Evolutionary conservation across 1,140 invertebrate genomes (phyloP).

Genomic region (Metopolophium dirhodum): DNA sequence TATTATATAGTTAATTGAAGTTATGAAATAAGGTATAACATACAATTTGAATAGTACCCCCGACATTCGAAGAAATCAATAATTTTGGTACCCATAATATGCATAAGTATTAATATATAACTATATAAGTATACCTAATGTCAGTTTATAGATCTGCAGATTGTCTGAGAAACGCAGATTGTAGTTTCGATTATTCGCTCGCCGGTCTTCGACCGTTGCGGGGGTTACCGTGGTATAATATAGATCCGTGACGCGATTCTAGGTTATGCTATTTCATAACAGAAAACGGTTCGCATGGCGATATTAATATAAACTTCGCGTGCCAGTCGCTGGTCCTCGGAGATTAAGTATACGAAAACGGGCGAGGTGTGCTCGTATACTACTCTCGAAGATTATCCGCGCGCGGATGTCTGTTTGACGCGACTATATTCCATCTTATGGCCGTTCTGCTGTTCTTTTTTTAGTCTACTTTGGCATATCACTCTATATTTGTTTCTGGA

Average conservation of each 20-base stretch:
- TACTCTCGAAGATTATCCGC: neutral
- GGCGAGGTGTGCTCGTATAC: neutral
- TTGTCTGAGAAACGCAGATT: neutral
- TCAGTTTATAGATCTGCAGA: neutral
- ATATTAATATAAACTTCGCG: neutral
- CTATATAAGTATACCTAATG: no score
- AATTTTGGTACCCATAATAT: neutral
- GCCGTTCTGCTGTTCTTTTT: neutral
- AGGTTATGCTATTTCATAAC: neutral
- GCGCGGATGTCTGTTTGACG: neutral
- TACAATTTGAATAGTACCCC: no score
- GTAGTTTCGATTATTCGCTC: neutral
- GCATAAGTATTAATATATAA: neutral
- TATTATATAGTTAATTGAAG: no score
- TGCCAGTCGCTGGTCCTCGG: neutral
- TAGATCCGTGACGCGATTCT: neutral
- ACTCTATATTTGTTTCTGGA: neutral
- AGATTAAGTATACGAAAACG: neutral
- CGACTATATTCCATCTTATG: neutral
- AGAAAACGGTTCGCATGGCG: neutral
- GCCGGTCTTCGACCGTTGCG: neutral
- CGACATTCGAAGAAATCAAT: neutral
- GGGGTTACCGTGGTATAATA: neutral
- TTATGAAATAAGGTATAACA: no score
- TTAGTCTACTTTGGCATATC: neutral